These are phyloP conservation scores for Nansenia antarctica DNA, from an alignment of 2,113 vertebrate genomes.

Conservation along the genomic window DNA sequence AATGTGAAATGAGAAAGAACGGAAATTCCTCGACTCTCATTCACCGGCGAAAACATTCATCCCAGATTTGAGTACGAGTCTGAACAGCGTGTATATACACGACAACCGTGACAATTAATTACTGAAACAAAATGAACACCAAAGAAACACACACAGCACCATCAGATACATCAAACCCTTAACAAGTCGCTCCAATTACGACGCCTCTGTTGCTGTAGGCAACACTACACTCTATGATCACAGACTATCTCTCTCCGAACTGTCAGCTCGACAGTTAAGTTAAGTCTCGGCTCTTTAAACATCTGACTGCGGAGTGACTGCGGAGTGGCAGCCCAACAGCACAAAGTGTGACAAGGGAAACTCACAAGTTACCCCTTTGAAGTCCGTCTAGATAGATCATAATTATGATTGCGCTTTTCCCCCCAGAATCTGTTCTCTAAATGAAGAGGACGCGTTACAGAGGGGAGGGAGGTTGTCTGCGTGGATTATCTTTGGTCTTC, in stretches of 20 bases:
- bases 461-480: too few relatives aligned
- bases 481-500: too few relatives aligned
- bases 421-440: conserved; percentile 32
- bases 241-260: not conserved
- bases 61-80: too few relatives aligned
- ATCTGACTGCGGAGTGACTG: not conserved
- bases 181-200: not conserved
- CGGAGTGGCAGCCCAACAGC: not conserved
- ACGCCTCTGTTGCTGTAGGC: not conserved
- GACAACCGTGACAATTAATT: not conserved
- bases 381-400: conserved; percentile 50
- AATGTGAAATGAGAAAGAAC: too few relatives aligned
- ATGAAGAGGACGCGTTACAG: too few relatives aligned
- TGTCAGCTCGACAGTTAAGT: too few relatives aligned
- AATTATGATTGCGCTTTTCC: conserved; percentile 46
- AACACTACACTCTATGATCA: not conserved
- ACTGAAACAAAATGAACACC: not conserved
- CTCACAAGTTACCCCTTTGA: conserved; percentile 49
- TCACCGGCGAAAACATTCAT: too few relatives aligned
- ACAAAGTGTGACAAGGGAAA: conserved; percentile 12
- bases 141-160: too few relatives aligned
- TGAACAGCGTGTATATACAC: too few relatives aligned
- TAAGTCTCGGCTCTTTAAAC: not conserved
- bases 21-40: too few relatives aligned
- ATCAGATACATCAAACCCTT: not conserved